Base-by-base conservation (phyloP, 2,113 vertebrate species). In the Varanus salvator region DNA sequence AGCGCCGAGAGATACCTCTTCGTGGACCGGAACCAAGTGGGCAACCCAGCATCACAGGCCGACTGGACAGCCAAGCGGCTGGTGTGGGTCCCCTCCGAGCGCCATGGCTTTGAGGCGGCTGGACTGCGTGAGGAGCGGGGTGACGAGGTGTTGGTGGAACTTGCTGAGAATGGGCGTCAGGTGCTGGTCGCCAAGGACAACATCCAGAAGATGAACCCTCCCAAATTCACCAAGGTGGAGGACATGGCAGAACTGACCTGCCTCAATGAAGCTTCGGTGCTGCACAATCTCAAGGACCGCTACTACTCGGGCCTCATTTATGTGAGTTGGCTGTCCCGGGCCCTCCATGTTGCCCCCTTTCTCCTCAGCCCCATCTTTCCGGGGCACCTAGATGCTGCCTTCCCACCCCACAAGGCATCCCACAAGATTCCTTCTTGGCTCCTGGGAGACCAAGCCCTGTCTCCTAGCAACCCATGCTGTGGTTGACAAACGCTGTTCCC, bases 271-370 rank as follows among this genome's bases (percentile, higher is more conserved):
- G 97, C 97, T 25, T 97, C 97, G 0, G 97, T 97, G 9, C 93
- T 97, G 86, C 96, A 97, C 90, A 97, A 97, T 88, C 95, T 97
- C 8, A 96, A 97, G 0, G 97, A 97, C 66, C 95, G 97, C 4
- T 97, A 97, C 93, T 97, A 97, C 93, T 97, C 97, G 0, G 96
- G 96, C 76, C 96, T 97, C 87, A 97, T 97, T 92, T 97, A 97
- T 1, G 97, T 97, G 87, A 97, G 97, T 97, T 87, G 64, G 44
- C 7, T 6, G 12, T 29, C 29, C 76, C n/a, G 0, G 1, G 1
- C 60, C 60, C 4, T 29, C 48, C 74, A 11, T 31, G 11, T 17
- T 27, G 31, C 27, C 11, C 1, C 34, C 50, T 8, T 34, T 71
- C 74, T 85, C 74, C 31, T 5, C 54, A 52, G 29, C 23, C 75